Evolutionary conservation across 1,140 invertebrate genomes (phyloP), one percentile per base, ranked within the genome.

Genomic region (Orussus abietinus): DNA sequence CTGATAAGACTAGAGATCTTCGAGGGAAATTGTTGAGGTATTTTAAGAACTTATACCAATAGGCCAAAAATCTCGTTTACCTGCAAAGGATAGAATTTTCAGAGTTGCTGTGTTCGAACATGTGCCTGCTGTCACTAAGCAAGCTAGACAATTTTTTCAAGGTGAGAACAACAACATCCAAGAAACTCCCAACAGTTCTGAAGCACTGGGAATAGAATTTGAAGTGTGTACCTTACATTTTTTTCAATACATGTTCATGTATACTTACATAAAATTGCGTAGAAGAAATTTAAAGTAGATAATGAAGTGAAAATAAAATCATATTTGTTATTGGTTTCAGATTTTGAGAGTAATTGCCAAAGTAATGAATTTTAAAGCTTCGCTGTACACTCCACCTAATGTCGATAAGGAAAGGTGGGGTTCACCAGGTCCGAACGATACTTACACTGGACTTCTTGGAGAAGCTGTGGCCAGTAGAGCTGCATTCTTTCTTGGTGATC

Each of bases 401-500:
- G 69, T 76, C 2, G 75, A 77, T 15, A 56, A 44, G 0, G 72
- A 83, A 30, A 77, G 80, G 57, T 88, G 84, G 86, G 86, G 84
- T 20, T 62, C 69, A 26, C 70, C 64, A 29, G 64, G 75, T 55
- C 36, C 68, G 3, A 83, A 84, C 56, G 80, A 80, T 0, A 73
- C 75, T 3, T 84, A 78, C 38, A 80, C 79, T 7, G 85, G 86
- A 2, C 66, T 90, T 3, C 66, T 88, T 9, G 84, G 82, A 0
- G 84, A 88, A 71, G 78, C 88, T 60, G 75, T 81, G 12, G 60
- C 69, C 14, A 78, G 80, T 12, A 73, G 74, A 36, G 85, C 86
- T 1, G 82, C 86, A 36, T 75, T 91, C 44, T 87, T 82, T 33
- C 68, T 92, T 5, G 88, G 85, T 0, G 85, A 89, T 65, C 69